phyloP scores from a whole-genome alignment of 2,797 vertebrate genomes.

The Varecia variegata region DNA sequence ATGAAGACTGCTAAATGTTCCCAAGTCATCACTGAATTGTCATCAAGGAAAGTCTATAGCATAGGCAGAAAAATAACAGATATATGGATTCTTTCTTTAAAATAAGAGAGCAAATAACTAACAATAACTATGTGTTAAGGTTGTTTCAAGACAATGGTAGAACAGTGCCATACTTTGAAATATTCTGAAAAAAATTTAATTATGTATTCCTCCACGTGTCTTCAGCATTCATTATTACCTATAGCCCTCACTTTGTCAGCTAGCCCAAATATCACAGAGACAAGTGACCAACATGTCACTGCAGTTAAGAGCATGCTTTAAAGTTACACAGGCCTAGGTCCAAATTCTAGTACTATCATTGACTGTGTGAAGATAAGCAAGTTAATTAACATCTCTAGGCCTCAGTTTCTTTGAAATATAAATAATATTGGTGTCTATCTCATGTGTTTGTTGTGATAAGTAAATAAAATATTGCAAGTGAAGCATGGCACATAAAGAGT shows the following conservation, averaged over 20 bases:
- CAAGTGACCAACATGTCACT: neutral
- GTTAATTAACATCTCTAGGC: neutral
- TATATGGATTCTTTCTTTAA: neutral
- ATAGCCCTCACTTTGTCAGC: neutral
- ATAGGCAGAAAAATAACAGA: constrained; percentile 8
- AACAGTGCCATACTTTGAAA: neutral
- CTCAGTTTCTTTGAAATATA: neutral
- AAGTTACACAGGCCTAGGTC: neutral
- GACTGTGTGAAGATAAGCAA: neutral
- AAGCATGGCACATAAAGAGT: neutral
- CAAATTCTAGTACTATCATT: neutral
- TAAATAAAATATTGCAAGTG: neutral
- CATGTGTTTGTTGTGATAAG: neutral
- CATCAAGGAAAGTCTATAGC: neutral
- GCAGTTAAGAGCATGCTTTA: neutral
- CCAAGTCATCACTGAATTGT: constrained; percentile 51
- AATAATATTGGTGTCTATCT: neutral
- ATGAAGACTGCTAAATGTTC: constrained; percentile 37
- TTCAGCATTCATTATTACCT: neutral
- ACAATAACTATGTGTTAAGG: neutral
- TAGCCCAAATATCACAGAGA: neutral
- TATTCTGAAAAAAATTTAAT: neutral
- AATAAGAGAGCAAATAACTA: constrained; percentile 3
- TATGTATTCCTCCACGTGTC: neutral
- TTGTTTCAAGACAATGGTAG: neutral